Percentiles rank a stretch among this genome's conserved stretches.
phyloP scores from a whole-genome alignment of 2,797 vertebrate species.

The Brachyrhaphis roseni region DNA sequence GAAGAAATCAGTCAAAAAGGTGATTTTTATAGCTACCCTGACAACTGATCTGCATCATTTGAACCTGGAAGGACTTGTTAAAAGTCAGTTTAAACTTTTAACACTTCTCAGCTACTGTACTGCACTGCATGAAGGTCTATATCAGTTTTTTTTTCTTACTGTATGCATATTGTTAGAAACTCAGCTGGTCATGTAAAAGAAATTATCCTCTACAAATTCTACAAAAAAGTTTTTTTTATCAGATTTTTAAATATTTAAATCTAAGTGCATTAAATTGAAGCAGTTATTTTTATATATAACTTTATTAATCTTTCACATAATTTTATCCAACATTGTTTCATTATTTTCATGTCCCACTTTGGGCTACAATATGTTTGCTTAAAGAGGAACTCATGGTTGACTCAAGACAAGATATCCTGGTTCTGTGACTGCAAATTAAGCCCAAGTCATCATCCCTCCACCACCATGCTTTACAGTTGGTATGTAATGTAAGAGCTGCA shows the following conservation, averaged over 20 bases:
- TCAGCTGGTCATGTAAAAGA: background rate
- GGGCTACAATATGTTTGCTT: background rate
- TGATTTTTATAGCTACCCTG: background rate
- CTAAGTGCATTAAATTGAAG: background rate
- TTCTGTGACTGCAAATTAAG: background rate
- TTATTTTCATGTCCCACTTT: background rate
- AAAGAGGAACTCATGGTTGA: background rate
- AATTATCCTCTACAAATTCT: background rate
- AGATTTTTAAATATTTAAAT: background rate
- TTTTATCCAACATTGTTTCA: background rate
- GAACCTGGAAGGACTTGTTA: background rate
- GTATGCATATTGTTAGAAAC: background rate
- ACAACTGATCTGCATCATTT: background rate
- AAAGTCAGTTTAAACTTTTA: background rate
- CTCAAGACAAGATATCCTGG: background rate
- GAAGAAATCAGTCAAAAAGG: conserved; percentile 1
- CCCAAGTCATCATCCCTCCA: background rate
- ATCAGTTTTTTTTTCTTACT: background rate
- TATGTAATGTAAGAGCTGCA: background rate
- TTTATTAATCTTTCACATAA: background rate
- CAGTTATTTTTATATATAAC: background rate
- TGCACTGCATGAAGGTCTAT: background rate
- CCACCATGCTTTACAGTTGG: background rate
- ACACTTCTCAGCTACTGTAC: background rate
- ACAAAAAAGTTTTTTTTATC: too few species aligned